Percentiles rank a stretch among this genome's conserved stretches.
phyloP scores from a whole-genome alignment of 2,113 vertebrate genomes.

The Aldabrachelys gigantea region DNA sequence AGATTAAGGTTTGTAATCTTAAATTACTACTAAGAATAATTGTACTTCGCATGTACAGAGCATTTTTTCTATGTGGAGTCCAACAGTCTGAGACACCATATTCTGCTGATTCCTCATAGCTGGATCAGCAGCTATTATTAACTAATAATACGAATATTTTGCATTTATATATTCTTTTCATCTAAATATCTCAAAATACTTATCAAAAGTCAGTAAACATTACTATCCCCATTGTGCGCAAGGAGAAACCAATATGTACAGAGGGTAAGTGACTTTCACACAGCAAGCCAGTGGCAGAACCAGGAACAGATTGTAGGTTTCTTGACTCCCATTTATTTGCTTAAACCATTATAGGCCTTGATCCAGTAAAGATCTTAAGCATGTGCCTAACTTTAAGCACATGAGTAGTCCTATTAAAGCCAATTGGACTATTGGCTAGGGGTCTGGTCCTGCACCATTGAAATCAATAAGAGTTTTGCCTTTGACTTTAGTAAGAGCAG shows the following conservation, averaged over 20 bases:
- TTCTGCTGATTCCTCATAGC: neutral
- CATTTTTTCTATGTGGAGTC: neutral
- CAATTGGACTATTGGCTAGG: neutral
- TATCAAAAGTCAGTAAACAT: neutral
- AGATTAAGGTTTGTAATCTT: constrained; percentile 2
- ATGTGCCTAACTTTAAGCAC: neutral
- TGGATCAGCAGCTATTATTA: neutral
- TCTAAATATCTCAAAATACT: neutral
- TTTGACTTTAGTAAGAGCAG: neutral
- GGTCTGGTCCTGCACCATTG: neutral
- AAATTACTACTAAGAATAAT: neutral
- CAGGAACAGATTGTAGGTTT: neutral
- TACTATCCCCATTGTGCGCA: neutral
- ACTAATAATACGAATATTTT: neutral
- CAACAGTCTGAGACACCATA: neutral
- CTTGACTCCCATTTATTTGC: neutral
- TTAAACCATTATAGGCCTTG: neutral
- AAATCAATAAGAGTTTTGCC: neutral
- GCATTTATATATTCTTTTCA: neutral
- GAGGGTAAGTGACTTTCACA: neutral
- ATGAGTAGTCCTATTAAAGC: constrained; percentile 3
- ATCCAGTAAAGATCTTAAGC: neutral
- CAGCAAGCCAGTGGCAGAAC: neutral
- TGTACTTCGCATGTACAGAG: constrained; percentile 21
- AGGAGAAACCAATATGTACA: accelerated